phyloP scores from a whole-genome alignment of 2,113 vertebrate genomes.

The Dicaeum eximium region DNA sequence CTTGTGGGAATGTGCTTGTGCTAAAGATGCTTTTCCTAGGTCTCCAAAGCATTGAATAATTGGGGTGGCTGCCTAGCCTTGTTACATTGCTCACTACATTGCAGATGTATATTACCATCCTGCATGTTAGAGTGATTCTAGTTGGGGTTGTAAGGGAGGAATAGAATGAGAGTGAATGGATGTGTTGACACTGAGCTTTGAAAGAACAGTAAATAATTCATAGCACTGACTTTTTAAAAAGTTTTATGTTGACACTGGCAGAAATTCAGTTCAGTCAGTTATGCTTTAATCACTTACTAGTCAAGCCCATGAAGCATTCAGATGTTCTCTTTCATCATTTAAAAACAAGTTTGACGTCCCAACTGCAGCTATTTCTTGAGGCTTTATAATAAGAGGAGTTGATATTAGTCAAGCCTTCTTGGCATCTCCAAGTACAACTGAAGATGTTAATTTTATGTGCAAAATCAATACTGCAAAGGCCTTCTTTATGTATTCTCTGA shows the following conservation, averaged over 20 bases:
- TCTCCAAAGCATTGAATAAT: background rate
- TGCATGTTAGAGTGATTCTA: background rate
- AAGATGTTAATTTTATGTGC: background rate
- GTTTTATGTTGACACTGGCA: background rate
- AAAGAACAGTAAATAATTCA: background rate
- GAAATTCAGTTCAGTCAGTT: background rate
- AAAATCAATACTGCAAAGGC: background rate
- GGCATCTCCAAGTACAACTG: background rate
- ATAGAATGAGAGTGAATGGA: background rate
- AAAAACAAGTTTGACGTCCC: background rate
- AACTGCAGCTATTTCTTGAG: background rate
- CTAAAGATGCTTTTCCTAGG: background rate
- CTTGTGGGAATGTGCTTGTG: background rate
- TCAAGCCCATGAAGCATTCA: background rate
- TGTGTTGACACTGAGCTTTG: background rate
- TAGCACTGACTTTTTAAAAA: background rate
- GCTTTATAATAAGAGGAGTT: background rate
- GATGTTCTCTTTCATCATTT: background rate
- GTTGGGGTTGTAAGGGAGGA: background rate
- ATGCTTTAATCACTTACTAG: background rate
- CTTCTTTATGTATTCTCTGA: background rate
- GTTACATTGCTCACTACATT: background rate
- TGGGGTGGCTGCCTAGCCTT: background rate
- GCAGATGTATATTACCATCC: fast-evolving
- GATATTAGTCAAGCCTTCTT: background rate